Conservation (phyloP, 2,113 vertebrate species). For the Gnathonemus echidnorhynchus region DNA sequence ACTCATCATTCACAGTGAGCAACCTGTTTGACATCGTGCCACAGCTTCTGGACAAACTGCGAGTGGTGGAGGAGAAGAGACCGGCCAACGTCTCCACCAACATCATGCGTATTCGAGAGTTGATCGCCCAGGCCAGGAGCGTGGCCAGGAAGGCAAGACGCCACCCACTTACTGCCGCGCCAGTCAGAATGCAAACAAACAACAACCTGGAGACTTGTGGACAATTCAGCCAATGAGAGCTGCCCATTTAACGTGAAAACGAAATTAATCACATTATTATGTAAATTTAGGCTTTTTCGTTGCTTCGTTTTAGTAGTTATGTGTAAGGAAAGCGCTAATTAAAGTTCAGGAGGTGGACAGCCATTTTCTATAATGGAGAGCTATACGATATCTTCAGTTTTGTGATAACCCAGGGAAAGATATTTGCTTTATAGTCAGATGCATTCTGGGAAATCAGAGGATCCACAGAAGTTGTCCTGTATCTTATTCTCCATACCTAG, state of each 20-base stretch:
- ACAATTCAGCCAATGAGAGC: not conserved
- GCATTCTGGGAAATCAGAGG: not conserved
- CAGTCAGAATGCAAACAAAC: not conserved
- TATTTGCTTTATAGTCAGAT: not conserved
- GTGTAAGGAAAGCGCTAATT: not conserved
- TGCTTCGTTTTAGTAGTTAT: not conserved
- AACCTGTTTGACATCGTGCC: constrained; percentile 78
- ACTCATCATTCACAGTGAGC: constrained; percentile 57
- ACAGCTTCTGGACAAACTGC: constrained; percentile 77
- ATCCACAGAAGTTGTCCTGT: not conserved
- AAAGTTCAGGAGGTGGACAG: not conserved
- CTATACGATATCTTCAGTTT: not conserved
- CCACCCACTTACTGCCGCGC: not conserved
- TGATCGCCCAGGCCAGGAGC: constrained; percentile 91
- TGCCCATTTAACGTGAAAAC: not conserved
- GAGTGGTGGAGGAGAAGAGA: constrained; percentile 79
- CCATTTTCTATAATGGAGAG: not conserved
- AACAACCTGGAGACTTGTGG: not conserved
- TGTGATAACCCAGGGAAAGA: not conserved
- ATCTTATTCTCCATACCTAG: not conserved
- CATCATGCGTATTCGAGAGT: constrained; percentile 81
- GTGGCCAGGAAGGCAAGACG: constrained; percentile 84
- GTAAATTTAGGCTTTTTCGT: not conserved
- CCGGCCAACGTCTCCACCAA: constrained; percentile 83
- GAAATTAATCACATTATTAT: not conserved